Conservation (phyloP, 2,888 invertebrate genomes). For the Eupithecia inturbata region DNA sequence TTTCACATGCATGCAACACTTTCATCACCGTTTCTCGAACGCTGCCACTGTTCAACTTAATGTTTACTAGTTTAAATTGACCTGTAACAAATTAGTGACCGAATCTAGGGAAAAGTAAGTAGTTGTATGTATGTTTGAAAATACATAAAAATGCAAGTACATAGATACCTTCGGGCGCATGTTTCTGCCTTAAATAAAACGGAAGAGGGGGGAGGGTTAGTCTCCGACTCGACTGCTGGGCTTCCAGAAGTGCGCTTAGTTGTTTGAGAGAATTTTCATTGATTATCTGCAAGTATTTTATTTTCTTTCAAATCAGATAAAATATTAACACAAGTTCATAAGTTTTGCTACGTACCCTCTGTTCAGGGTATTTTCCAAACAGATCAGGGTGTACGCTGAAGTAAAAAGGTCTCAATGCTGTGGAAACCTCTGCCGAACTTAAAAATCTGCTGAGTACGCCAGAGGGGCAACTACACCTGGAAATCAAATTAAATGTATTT, state of each 20-base stretch:
- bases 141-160: not conserved
- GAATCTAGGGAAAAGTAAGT: not conserved
- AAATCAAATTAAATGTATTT: slow-evolving; percentile 14
- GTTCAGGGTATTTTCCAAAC: slow-evolving; percentile 95
- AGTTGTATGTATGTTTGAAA: no score
- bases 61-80: slow-evolving; percentile 89
- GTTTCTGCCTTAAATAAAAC: slow-evolving; percentile 91
- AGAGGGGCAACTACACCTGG: slow-evolving; percentile 57
- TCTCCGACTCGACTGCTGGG: slow-evolving; percentile 86
- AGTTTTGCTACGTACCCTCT: slow-evolving; percentile 86
- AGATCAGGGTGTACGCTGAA: slow-evolving; percentile 98
- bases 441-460: slow-evolving; percentile 72
- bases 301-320: not conserved
- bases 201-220: slow-evolving; percentile 86
- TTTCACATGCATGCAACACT: slow-evolving; percentile 91
- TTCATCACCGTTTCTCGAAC: slow-evolving; percentile 89
- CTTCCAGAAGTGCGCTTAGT: slow-evolving; percentile 93
- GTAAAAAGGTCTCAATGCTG: slow-evolving; percentile 96
- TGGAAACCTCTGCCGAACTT: slow-evolving; percentile 93
- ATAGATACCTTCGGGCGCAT: slow-evolving; percentile 81
- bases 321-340: not conserved
- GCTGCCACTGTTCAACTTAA: slow-evolving; percentile 87
- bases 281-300: slow-evolving; percentile 84
- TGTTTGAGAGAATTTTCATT: slow-evolving; percentile 96
- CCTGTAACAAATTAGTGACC: slow-evolving; percentile 72